Conservation (phyloP, 2,888 invertebrate species). For the Drosophila cognata region DNA sequence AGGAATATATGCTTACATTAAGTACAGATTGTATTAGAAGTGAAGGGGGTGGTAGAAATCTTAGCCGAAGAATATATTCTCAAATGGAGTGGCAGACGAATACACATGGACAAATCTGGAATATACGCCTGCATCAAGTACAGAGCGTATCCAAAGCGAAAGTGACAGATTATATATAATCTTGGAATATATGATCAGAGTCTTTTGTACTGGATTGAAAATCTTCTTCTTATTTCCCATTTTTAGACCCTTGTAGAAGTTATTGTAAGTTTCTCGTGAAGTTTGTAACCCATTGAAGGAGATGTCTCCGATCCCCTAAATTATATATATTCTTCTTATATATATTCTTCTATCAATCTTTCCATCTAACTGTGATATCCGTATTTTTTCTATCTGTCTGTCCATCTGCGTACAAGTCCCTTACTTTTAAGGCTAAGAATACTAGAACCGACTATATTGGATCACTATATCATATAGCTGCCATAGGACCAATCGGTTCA, state of each 20-base stretch:
- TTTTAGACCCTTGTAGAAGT: neutral
- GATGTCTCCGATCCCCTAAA: too few species aligned
- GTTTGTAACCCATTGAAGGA: too few species aligned
- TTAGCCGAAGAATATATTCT: neutral
- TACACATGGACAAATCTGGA: neutral
- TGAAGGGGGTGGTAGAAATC: neutral
- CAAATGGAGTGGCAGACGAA: too few species aligned
- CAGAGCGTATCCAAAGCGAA: neutral
- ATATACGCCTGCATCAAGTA: neutral
- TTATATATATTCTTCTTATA: too few species aligned
- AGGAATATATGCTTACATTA: neutral
- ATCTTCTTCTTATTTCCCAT: neutral
- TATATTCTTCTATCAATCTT: too few species aligned
- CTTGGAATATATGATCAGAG: neutral
- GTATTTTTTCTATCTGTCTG: too few species aligned
- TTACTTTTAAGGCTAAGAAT: too few species aligned
- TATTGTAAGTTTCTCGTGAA: neutral
- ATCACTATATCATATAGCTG: too few species aligned
- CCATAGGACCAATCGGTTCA: too few species aligned
- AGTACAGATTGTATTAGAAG: neutral
- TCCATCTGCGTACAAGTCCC: too few species aligned
- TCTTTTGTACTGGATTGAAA: neutral
- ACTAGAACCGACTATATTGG: too few species aligned
- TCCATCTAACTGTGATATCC: too few species aligned
- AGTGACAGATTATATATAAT: neutral